These are phyloP conservation scores for Paguma larvata DNA, from an alignment of 2,797 vertebrate genomes.

Conservation along the genomic window DNA sequence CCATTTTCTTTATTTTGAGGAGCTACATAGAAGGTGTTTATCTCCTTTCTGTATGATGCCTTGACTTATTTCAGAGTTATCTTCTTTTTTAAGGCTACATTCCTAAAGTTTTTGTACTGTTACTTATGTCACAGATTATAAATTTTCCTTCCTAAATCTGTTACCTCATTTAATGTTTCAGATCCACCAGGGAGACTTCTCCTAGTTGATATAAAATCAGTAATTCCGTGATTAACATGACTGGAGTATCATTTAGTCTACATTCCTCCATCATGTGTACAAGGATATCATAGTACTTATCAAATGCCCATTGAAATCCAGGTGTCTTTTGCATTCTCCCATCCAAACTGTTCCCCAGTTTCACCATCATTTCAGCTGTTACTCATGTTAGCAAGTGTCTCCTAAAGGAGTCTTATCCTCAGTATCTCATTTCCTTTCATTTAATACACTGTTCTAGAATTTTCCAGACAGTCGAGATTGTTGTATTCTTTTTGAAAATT, in stretches of 20 bases:
- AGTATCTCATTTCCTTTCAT: background rate
- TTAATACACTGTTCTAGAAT: background rate
- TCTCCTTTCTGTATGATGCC: background rate
- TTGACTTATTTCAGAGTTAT: background rate
- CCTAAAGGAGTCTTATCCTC: background rate
- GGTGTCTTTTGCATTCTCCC: background rate
- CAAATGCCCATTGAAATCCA: background rate
- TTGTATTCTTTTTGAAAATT: background rate
- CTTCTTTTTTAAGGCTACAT: background rate
- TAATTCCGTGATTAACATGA: background rate
- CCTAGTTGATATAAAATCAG: background rate
- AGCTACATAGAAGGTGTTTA: background rate
- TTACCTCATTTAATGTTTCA: background rate
- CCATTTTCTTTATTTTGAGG: conserved; percentile 4
- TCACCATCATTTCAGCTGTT: background rate
- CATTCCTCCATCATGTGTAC: background rate
- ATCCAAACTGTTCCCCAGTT: background rate
- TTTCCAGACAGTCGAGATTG: background rate
- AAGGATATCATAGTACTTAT: background rate
- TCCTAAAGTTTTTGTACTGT: background rate
- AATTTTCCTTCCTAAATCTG: background rate
- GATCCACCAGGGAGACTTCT: background rate
- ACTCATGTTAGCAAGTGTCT: background rate
- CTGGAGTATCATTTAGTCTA: background rate
- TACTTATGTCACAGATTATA: background rate